Evolutionary conservation across 2,113 vertebrate species (phyloP), one percentile per base, ranked within the genome.

Genomic region (Paratilapia polleni): DNA sequence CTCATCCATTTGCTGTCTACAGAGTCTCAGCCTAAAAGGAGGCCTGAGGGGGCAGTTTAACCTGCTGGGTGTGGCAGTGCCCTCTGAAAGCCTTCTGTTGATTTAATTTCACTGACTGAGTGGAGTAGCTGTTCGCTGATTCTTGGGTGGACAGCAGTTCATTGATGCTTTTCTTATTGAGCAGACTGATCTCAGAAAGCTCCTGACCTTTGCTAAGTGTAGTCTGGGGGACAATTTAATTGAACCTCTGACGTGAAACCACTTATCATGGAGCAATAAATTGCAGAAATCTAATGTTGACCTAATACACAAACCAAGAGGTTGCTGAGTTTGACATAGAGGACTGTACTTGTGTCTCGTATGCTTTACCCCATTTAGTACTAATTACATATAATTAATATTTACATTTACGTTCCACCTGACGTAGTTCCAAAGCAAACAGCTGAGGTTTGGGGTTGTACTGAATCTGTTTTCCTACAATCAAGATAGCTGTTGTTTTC

Each of bases 141-240:
- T 86, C 64, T 81, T 3, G 4, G 74, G 61, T 84, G 81, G 54
- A 61, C 87, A 73, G 74, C 60, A 73, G 54, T 36, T 87, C 74
- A 82, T 8, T 78, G 59, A 88, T 82, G 86, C 76, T 66, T 36
- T 77, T 61, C 61, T 49, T 79, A 85, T 57, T 22, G 15, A 83
- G 56, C 77, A 60, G 58, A 54, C 79, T 73, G 85, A 83, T 87
- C 74, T 83, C 81, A 77, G 78, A 12, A 6, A 81, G 79, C 64
- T 28, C 5, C 60, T 87, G 87, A 87, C 90, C 89, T 87, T 92
- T 52, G 17, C 80, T 89, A 61, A 87, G 57, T 79, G 82, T 61
- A 49, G 56, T 83, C 82, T 58, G 20, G 59, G 68, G 82, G 80
- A 88, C 89, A 87, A 88, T 91, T 87, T 85, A 64, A 91, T 93